Conservation (phyloP, 2,888 invertebrate genomes). For the Pteria penguin region DNA sequence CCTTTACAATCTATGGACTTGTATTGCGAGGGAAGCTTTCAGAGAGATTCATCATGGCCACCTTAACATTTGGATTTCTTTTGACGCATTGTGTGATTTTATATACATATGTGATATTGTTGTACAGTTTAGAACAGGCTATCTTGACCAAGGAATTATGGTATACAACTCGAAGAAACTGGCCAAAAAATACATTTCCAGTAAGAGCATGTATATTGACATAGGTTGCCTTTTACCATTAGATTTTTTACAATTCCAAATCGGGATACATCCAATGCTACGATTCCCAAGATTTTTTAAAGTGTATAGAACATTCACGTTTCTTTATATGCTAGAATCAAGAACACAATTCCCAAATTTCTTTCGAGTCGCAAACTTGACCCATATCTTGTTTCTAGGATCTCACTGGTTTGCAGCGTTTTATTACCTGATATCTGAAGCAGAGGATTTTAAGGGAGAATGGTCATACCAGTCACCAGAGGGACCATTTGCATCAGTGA, state of each 20-base stretch:
- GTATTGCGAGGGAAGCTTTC: constrained; percentile 96
- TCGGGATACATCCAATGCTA: constrained; percentile 87
- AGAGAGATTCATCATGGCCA: constrained; percentile 87
- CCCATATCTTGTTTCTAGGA: constrained; percentile 95
- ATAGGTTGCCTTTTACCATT: constrained; percentile 90
- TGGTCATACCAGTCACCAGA: constrained; percentile 83
- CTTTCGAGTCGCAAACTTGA: constrained; percentile 96
- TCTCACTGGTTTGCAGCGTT: constrained; percentile 99
- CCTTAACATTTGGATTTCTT: constrained; percentile 69
- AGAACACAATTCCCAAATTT: constrained; percentile 97
- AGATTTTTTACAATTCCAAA: constrained; percentile 91
- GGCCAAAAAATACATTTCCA: constrained; percentile 92
- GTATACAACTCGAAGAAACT: constrained; percentile 94
- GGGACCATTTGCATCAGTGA: constrained; percentile 88
- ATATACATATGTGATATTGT: constrained; percentile 93
- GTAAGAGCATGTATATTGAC: constrained; percentile 91
- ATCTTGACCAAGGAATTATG: constrained; percentile 93
- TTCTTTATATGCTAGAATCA: constrained; percentile 97
- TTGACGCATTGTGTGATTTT: constrained; percentile 91
- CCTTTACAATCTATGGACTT: constrained; percentile 96
- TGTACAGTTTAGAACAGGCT: constrained; percentile 96
- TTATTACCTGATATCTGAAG: constrained; percentile 94
- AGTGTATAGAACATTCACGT: constrained; percentile 90
- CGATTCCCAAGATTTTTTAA: constrained; percentile 83
- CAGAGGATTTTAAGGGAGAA: constrained; percentile 81